These are phyloP conservation scores for Oryctes rhinoceros DNA, from an alignment of 1,140 invertebrate species.

Conservation along the genomic window DNA sequence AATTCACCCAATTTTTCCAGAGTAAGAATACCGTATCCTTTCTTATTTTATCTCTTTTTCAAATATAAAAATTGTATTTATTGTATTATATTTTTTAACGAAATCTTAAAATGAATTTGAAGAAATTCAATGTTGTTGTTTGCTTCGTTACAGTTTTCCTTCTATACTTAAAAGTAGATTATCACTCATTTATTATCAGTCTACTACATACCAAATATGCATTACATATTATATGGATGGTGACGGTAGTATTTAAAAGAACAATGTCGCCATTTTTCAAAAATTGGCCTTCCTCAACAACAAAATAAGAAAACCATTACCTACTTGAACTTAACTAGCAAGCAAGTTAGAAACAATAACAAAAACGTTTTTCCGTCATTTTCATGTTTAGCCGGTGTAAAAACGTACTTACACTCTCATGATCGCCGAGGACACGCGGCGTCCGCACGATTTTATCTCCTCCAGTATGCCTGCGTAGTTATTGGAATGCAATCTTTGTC, in stretches of 20 bases:
- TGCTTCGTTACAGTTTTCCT: constrained; percentile 1
- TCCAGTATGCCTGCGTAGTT: neutral
- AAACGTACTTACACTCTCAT: neutral
- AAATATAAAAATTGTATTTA: too few species aligned
- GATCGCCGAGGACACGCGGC: neutral
- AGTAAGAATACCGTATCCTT: too few species aligned
- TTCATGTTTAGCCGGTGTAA: neutral
- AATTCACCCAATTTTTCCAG: too few species aligned
- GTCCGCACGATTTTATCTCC: neutral
- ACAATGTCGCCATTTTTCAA: neutral
- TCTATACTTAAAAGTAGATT: neutral
- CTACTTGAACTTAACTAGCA: neutral
- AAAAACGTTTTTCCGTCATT: neutral
- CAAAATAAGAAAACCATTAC: neutral
- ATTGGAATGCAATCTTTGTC: constrained; percentile 20
- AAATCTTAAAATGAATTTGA: too few species aligned
- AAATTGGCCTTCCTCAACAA: constrained; percentile 5
- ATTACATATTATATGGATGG: neutral
- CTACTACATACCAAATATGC: constrained; percentile 1
- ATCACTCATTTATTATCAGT: constrained; percentile 1
- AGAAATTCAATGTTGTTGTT: too few species aligned
- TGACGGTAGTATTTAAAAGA: neutral
- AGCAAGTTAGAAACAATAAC: constrained; percentile 20
- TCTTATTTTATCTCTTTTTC: too few species aligned
- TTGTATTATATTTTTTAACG: too few species aligned